A percentile compares a stretch with the other conserved stretches of the same genome.
Conservation (phyloP, 2,888 invertebrate species). For the Tipula confusa region DNA sequence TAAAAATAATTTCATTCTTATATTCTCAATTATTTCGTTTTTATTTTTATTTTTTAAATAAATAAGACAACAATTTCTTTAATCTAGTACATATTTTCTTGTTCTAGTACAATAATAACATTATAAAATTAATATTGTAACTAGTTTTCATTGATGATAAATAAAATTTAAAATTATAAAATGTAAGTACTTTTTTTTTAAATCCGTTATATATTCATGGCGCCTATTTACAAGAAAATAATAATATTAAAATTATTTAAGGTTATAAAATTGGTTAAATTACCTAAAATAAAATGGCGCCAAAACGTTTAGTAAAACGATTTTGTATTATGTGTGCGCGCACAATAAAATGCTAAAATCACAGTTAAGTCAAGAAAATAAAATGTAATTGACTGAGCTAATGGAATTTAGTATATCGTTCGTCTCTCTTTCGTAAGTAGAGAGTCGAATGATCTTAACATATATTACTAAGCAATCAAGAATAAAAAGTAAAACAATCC, state of each 20-base stretch:
- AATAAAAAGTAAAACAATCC: neutral
- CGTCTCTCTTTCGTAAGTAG: neutral
- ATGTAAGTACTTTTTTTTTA: neutral
- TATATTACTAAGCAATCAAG: neutral
- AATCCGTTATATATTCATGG: neutral
- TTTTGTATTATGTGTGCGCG: neutral
- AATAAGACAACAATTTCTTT: neutral
- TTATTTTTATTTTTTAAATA: neutral
- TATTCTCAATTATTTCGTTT: slow-evolving; percentile 4
- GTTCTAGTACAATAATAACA: neutral
- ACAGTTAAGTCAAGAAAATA: slow-evolving; percentile 3
- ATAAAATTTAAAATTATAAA: no score
- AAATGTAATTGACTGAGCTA: neutral
- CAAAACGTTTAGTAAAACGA: neutral
- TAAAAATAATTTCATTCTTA: slow-evolving; percentile 12
- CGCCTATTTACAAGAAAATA: neutral
- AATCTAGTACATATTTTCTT: neutral
- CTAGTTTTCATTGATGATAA: neutral
- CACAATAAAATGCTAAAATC: neutral
- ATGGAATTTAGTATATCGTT: neutral
- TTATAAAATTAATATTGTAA: neutral
- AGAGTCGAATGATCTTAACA: neutral
- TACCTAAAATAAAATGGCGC: neutral
- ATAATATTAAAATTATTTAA: no score
- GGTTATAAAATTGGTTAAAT: neutral